These are phyloP conservation scores for Emydocephalus ijimae DNA, from an alignment of 2,113 vertebrate genomes.

Conservation along the genomic window DNA sequence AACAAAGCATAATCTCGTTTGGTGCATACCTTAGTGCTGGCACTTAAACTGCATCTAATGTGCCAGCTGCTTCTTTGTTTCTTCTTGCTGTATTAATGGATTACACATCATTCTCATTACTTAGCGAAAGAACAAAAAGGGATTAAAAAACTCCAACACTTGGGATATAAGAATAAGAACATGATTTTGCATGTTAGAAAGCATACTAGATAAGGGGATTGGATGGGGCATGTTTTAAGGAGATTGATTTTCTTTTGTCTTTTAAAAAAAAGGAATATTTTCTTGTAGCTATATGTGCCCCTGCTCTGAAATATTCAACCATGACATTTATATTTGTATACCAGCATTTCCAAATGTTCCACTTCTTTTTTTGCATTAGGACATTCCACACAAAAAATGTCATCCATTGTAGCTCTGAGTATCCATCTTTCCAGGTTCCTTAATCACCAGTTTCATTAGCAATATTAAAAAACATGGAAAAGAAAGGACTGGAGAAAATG, in stretches of 20 bases:
- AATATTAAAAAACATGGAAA: background rate
- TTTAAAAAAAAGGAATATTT: slow-evolving; percentile 25
- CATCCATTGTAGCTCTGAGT: background rate
- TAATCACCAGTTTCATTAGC: background rate
- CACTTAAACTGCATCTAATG: slow-evolving; percentile 62
- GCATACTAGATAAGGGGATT: slow-evolving; percentile 32
- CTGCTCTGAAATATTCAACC: background rate
- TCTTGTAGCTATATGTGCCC: background rate
- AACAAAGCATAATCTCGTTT: slow-evolving; percentile 67
- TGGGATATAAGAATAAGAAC: slow-evolving; percentile 21
- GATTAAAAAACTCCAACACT: background rate
- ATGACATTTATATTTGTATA: background rate
- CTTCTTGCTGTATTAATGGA: slow-evolving; percentile 63
- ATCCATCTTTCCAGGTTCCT: background rate
- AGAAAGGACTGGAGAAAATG: background rate
- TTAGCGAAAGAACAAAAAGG: slow-evolving; percentile 40
- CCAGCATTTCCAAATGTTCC: background rate
- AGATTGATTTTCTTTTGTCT: slow-evolving; percentile 21
- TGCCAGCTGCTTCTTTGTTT: slow-evolving; percentile 65
- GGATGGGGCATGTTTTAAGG: slow-evolving; percentile 10
- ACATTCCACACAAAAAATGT: background rate
- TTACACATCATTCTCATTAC: slow-evolving; percentile 60
- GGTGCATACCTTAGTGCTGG: slow-evolving; percentile 62
- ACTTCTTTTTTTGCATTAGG: background rate
- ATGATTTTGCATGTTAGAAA: slow-evolving; percentile 26